Base-by-base conservation (phyloP, 1,140 invertebrate genomes). In the Drosophila jambulina region DNA sequence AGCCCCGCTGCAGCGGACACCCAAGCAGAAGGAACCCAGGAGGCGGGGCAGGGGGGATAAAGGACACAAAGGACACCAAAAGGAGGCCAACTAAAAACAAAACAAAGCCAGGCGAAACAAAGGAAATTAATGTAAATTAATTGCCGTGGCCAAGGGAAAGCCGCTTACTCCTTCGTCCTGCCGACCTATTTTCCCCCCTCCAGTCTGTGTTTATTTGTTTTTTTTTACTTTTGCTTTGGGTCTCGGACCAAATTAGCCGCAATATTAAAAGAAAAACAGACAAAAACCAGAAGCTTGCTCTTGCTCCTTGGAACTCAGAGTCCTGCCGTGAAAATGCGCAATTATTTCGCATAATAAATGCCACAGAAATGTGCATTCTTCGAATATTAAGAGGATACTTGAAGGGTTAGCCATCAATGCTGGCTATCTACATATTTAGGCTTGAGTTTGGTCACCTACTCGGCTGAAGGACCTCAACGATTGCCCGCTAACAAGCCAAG, bases 81-180 rank as follows among this genome's bases (percentile, higher is more conserved):
- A n/a, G 27, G 38, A 60, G 5, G 25, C n/a, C 27, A 68, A 60
- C 42, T 21, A 2, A 53, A 23, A 29, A n/a, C 42, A 69, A 75
- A 56, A 42, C 36, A 63, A 61, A 42, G 25, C 61, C 43, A 53
- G 29, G 27, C 42, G 53, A 62, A 59, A 60, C 69, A 75, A 65
- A 78, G 46, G 19, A 84, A 84, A 58, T 53, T 82, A 82, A 87
- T 82, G 70, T 60, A 87, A 82, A 86, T 78, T 79, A 87, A 86
- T 86, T 86, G 79, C 64, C 45, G n/a, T 79, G 67, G 72, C 65
- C 59, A 40, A 25, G 74, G 61, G 51, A 69, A 85, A 51, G 72
- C 75, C 53, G 58, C 75, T 82, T 79, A 64, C 58, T 19, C n/a
- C 48, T 32, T 65, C 54, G 49, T 42, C 23, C 21, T 40, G n/a